Percentiles rank a stretch among this genome's conserved stretches.
Evolutionary conservation across 2,797 vertebrate species (phyloP).

Genomic region (Oreochromis grahami): DNA sequence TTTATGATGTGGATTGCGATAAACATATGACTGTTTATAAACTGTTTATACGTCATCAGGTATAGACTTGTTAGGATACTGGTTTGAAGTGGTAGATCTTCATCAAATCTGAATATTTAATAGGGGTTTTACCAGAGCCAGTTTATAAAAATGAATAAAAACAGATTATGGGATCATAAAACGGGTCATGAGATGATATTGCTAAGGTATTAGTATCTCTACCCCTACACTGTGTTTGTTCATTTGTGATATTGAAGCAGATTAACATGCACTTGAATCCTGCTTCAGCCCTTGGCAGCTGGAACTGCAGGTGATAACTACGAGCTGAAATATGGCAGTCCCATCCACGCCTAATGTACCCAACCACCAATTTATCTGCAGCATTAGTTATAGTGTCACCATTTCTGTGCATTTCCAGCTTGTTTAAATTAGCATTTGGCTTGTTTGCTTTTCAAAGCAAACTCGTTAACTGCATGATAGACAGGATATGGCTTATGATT

Average conservation of each 20-base stretch:
- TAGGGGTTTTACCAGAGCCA: background rate
- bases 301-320: background rate
- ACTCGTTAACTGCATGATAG: background rate
- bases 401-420: background rate
- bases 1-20: background rate
- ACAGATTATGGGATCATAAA: background rate
- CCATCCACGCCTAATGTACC: too few species aligned
- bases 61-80: background rate
- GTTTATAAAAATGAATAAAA: background rate
- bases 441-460: background rate
- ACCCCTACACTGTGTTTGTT: background rate
- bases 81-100: background rate
- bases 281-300: background rate
- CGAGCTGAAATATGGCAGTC: background rate
- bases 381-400: background rate
- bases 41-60: background rate
- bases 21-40: background rate
- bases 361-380: background rate
- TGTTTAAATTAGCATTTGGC: background rate
- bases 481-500: conserved; percentile 11
- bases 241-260: background rate
- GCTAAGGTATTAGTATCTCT: background rate
- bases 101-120: background rate
- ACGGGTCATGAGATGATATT: background rate
- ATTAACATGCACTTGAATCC: background rate